Evolutionary conservation across 2,888 invertebrate genomes (phyloP), one percentile per base, ranked within the genome.

Genomic region (Incurvaria masculella): DNA sequence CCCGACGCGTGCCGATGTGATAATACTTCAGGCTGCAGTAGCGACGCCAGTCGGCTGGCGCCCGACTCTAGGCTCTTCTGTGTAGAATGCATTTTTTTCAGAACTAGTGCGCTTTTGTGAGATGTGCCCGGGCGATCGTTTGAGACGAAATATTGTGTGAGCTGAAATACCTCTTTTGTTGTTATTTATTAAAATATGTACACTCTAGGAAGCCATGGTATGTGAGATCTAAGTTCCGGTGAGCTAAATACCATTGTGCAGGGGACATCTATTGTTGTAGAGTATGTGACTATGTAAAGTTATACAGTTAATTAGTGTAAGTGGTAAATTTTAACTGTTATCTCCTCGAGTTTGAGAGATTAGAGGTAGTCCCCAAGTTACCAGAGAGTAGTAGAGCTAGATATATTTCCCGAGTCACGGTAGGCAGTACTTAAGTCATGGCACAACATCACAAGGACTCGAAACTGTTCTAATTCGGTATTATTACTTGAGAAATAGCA

Each of bases 121-220:
- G 33, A 14, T 3, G 33, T 33, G 14, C 33, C 23, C 33, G 11
- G 33, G 33, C 33, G 10, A 10, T 23, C 23, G 33, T 33, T 14
- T 14, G 33, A 33, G 33, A 33, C 33, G 14, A 23, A 33, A n/a
- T 33, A 33, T 33, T n/a, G 33, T 33, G 33, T 33, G 63, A 65
- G 64, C 63, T 64, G 50, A 55, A 67, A 55, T 69, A 69, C 64
- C 64, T 60, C 58, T 59, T 63, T 66, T 67, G 66, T 72, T 65
- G 59, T 65, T 60, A 57, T 61, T 59, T 72, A 73, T 66, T 33
- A 33, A 33, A 33, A 4, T n/a, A n/a, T 33, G 33, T 33, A 33
- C n/a, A n/a, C 33, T 33, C 11, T 33, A n/a, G n/a, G 14, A 33
- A 33, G 33, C 33, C 33, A 33, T 33, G 3, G 11, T 33, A n/a